Base-by-base conservation (phyloP, 2,113 vertebrate genomes). In the Anoura caudifer region DNA sequence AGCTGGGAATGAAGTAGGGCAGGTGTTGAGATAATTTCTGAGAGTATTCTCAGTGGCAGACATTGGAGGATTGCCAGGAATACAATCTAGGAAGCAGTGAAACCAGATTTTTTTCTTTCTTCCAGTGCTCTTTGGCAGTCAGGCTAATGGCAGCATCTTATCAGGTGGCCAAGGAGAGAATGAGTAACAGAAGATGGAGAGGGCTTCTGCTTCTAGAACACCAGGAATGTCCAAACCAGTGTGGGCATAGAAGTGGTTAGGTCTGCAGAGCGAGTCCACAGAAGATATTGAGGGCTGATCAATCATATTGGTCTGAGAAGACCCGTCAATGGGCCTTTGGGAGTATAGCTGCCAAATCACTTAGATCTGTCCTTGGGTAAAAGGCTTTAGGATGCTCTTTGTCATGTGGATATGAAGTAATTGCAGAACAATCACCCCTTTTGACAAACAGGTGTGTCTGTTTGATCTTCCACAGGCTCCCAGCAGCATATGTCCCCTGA, bases 11-110 rank as follows among this genome's bases (percentile, higher is more conserved):
- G 61, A 94, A 33, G 72, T 31, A 76, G 36, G 33, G 38, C 16
- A 80, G 81, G 52, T 47, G 15, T 50, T 47, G 84, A 94, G 41
- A 50, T 59, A 84, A 95, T 38, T 87, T 92, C 72, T 91, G 91
- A 91, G 94, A 65, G 69, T 43, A 65, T 88, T 86, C 28, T 75
- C 17, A 16, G 72, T 52, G 20, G 50, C 31, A 33, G 12, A 24
- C 83, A 63, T 56, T 75, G 14, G 47, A 87, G 20, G 54, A 80
- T 24, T 38, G 67, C 63, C 28, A 85, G 63, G 36, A 43, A 73
- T 33, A 61, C 61, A 89, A 5, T 17, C 7, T 56, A 26, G 61
- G 87, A 95, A 93, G 73, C 22, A 86, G 67, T 2, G 4, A 38
- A 56, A 70, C 5, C 33, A 85, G 36, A 72, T 15, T 33, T 33